Evolutionary conservation across 1,140 invertebrate genomes (phyloP), one percentile per base, ranked within the genome.

Genomic region (Panonychus citri): DNA sequence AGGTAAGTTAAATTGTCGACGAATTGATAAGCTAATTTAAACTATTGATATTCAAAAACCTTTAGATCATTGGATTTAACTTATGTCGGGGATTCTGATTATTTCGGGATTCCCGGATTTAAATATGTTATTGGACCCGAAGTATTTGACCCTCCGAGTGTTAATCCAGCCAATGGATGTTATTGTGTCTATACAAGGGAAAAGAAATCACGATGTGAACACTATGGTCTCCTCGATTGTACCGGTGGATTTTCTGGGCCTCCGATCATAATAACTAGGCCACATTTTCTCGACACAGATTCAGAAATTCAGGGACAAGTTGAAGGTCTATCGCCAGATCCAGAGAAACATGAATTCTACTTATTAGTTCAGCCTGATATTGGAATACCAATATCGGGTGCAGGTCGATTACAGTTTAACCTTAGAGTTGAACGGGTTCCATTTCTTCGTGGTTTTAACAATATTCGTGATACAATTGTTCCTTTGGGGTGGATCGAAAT

Each of bases 281-380:
- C 49, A 15, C 49, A 51, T 27, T 51, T 51, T 51, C 26, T 51
- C 10, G 24, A 27, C 12, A n/a, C 25, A 12, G 17, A 15, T 15
- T 10, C 24, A 26, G 49, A 27, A 51, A 10, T 51, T 5, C 24
- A 15, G 15, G 27, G 27, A 21, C 49, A 13, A 13, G 49, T 51
- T 5, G 24, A 26, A 7, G 49, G 49, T 7, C 17, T 51, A 24
- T 27, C 27, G 10, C 49, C 49, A 27, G 59, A 53, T 56, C 24
- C 27, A 24, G 25, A 51, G 25, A 51, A 51, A 27, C 49, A 51
- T 26, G 10, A 8, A 13, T 78, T 89, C 27, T 85, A 75, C 68
- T 77, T 89, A 54, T 83, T 87, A 62, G 75, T 88, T 1, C 83
- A 88, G 65, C 85, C 42, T 46, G n/a, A 46, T 8, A n/a, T 46